Evolutionary conservation across 35 echinoderm and acorn worm genomes (phyloP).

Genomic region (Eucidaris tribuloides): DNA sequence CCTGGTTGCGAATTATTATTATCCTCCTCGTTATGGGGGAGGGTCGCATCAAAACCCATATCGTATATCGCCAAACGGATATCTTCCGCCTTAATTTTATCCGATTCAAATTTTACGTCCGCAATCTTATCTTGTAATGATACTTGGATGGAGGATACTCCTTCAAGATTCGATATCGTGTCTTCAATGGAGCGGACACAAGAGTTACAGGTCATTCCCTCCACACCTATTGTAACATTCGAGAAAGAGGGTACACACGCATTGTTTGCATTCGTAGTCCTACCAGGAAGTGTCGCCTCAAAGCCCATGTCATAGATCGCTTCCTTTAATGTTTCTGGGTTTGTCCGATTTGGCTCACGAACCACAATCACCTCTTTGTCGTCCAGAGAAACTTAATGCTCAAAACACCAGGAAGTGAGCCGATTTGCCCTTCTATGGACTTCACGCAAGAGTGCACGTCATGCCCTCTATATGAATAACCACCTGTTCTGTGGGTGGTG

Average conservation of each 20-base stretch:
- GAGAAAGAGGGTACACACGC: too few species aligned
- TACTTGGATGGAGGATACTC: slow-evolving; percentile 72
- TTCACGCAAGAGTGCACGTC: too few species aligned
- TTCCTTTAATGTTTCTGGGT: slow-evolving; percentile 48
- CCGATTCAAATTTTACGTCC: slow-evolving; percentile 34
- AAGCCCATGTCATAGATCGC: slow-evolving; percentile 97
- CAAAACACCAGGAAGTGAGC: too few species aligned
- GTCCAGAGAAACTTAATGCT: too few species aligned
- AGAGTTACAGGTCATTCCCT: slow-evolving; percentile 97
- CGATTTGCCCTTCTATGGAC: too few species aligned
- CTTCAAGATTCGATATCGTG: slow-evolving; percentile 54
- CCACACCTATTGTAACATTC: slow-evolving; percentile 64
- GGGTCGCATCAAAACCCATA: slow-evolving; percentile 91
- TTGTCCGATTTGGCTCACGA: too few species aligned
- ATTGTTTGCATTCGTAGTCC: neutral
- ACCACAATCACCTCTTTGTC: too few species aligned
- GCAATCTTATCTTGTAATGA: slow-evolving; percentile 67
- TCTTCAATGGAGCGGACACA: slow-evolving; percentile 85
- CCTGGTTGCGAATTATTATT: too few species aligned
- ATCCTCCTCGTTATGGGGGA: neutral
- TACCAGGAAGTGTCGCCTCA: slow-evolving; percentile 52
- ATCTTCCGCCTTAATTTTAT: slow-evolving; percentile 16
- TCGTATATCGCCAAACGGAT: slow-evolving; percentile 81
- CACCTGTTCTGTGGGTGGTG: too few species aligned
- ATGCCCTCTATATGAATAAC: too few species aligned